These are phyloP conservation scores for Geothlypis trichas DNA, from an alignment of 2,113 vertebrate species.

Conservation along the genomic window DNA sequence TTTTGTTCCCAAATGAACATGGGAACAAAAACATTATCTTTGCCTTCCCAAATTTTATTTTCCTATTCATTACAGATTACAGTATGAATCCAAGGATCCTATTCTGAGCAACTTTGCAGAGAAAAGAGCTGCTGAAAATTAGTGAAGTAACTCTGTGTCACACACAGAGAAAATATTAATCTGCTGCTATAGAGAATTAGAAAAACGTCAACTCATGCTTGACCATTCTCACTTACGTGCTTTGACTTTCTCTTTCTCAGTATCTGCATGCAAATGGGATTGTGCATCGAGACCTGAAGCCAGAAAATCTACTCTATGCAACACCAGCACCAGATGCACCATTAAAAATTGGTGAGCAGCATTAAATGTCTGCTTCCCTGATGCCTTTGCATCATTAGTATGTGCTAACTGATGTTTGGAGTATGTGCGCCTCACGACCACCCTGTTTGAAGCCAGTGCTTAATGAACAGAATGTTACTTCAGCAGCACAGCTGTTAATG, in stretches of 20 bases:
- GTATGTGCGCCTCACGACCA: not conserved
- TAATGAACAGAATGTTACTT: not conserved
- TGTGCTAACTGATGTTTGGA: not conserved
- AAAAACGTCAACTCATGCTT: not conserved
- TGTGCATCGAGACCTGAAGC: constrained; percentile 88
- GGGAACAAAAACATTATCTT: not conserved
- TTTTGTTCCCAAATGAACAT: not conserved
- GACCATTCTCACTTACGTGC: not conserved
- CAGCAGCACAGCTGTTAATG: not conserved
- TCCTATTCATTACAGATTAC: not conserved
- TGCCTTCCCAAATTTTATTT: not conserved
- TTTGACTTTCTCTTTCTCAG: constrained; percentile 59
- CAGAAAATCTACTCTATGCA: constrained; percentile 88
- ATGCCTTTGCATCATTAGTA: not conserved
- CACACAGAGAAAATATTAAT: not conserved
- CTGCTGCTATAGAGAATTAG: not conserved
- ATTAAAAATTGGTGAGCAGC: constrained; percentile 83
- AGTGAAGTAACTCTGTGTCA: not conserved
- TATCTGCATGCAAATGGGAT: constrained; percentile 90
- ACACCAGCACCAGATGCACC: constrained; percentile 86
- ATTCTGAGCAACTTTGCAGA: not conserved
- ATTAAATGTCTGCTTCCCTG: not conserved
- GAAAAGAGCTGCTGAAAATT: not conserved
- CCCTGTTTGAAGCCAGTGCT: not conserved
- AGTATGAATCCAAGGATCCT: not conserved